Base-by-base conservation (phyloP, 1,140 invertebrate species). In the Forficula auricularia region DNA sequence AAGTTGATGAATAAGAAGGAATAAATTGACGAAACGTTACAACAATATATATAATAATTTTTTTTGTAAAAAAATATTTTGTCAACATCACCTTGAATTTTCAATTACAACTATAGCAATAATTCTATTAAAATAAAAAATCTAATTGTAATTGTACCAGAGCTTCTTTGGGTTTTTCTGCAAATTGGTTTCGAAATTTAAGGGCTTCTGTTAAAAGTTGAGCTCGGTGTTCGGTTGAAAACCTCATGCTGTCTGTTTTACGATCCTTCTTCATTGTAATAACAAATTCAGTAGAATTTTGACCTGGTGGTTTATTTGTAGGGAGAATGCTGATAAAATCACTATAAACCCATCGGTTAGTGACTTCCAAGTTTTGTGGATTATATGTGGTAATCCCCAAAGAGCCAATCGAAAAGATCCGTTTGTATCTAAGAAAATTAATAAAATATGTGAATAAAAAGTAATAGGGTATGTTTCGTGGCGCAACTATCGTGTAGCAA, bases 341-440 rank as follows among this genome's bases (percentile, higher is more conserved):
- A 34, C 71, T 70, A 57, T 89, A 90, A 19, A 76, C 64, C 85
- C 86, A 92, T 63, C 87, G 81, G 65, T 99, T 99, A 32, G 95
- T 99, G n/a, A 85, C 71, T 60, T 98, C 94, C 55, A 96, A 68
- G 48, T 76, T 83, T 49, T 73, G 77, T 2, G 92, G 92, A 63
- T 97, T 96, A 60, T 98, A 98, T 12, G 95, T 99, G 32, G 92
- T 90, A 46, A 99, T 87, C 20, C 90, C 91, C 61, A 78, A 72
- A 22, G 86, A 87, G 31, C 92, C 94, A 61, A 99, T 81, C 14
- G 91, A 92, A 60, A 99, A 92, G 56, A 98, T 89, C 55, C 95
- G 73, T 65, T 94, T 95, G 62, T 98, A 99, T 59, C 85, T 90
- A 50, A 40, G 61, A 57, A 45, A 49, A 42, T 48, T 38, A 44